Percentiles rank a stretch among this genome's conserved stretches.
These are phyloP conservation scores for Dasyprocta punctata DNA, from an alignment of 2,113 vertebrate species.

Conservation along the genomic window DNA sequence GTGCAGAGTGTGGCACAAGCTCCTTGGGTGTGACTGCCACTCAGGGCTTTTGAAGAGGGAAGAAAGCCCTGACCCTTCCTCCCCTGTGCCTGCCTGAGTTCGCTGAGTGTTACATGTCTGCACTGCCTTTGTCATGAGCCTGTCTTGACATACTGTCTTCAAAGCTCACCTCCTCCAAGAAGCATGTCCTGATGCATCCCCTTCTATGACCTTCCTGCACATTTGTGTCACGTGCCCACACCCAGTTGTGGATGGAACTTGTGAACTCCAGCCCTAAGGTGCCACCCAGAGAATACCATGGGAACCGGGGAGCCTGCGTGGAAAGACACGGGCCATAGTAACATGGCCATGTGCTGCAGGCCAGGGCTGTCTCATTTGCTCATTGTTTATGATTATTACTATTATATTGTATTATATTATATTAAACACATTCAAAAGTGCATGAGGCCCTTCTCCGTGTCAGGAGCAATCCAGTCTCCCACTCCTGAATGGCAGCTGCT, in stretches of 20 bases:
- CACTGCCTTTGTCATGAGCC: background rate
- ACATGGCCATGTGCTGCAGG: background rate
- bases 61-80: background rate
- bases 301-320: accelerated
- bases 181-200: no score
- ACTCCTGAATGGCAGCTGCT: background rate
- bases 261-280: accelerated
- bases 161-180: background rate
- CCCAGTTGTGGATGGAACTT: accelerated
- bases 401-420: background rate
- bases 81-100: background rate
- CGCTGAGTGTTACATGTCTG: accelerated
- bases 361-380: background rate
- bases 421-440: background rate
- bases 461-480: background rate
- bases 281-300: accelerated
- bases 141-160: background rate
- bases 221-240: background rate
- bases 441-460: accelerated
- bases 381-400: background rate
- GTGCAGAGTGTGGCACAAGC: background rate
- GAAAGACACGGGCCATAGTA: background rate
- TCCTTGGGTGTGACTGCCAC: background rate
- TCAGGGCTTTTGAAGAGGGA: background rate
- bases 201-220: background rate